phyloP scores from a whole-genome alignment of 2,113 vertebrate genomes.

The Psittacula cyanocephala region DNA sequence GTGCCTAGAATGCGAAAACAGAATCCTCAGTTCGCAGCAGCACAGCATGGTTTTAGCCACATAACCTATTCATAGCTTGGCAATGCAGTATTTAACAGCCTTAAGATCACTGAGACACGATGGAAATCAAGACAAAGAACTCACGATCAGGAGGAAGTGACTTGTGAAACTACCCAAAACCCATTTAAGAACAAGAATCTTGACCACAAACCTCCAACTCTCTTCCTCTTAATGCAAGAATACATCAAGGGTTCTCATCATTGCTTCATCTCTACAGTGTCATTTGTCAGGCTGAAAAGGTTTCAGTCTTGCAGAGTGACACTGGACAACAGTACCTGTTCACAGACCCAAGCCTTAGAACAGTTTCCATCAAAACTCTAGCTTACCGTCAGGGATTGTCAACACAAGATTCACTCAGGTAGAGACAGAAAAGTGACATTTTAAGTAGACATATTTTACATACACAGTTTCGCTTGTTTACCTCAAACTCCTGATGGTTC shows the following conservation, averaged over 20 bases:
- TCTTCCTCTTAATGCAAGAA: not conserved
- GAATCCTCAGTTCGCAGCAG: not conserved
- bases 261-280: not conserved
- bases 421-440: not conserved
- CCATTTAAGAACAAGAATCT: not conserved
- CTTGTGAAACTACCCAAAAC: not conserved
- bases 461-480: conserved; percentile 45
- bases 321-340: not conserved
- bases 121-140: not conserved
- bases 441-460: not conserved
- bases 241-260: not conserved
- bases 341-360: not conserved
- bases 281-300: not conserved
- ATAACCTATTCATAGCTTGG: not conserved
- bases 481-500: conserved; percentile 99
- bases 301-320: not conserved
- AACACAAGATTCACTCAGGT: not conserved
- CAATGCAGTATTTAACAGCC: not conserved
- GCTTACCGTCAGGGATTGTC: not conserved
- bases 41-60: not conserved
- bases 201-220: not conserved
- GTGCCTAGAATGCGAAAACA: not conserved
- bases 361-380: not conserved
- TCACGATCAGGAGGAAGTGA: not conserved
- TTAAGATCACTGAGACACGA: not conserved